phyloP scores from a whole-genome alignment of 2,888 invertebrate genomes.

The Hedychridium roseum region DNA sequence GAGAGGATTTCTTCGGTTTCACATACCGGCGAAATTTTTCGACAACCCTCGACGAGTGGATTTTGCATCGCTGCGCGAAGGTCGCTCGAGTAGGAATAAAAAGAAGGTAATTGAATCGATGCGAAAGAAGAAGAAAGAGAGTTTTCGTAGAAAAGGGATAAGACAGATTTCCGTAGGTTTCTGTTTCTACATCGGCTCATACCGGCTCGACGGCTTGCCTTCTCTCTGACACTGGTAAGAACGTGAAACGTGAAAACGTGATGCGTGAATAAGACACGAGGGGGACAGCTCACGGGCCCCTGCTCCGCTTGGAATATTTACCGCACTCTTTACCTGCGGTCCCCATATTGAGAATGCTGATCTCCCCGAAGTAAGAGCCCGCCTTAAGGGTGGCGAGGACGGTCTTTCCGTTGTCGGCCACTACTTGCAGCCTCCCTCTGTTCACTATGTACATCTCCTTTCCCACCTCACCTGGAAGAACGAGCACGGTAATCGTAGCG shows the following conservation, averaged over 20 bases:
- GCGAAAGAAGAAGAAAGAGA: slow-evolving; percentile 9
- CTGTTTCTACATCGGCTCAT: slow-evolving; percentile 58
- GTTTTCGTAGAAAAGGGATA: slow-evolving; percentile 19
- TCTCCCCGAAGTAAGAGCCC: slow-evolving; percentile 99
- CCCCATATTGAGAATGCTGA: slow-evolving; percentile 99
- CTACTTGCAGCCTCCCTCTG: slow-evolving; percentile 93
- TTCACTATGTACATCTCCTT: slow-evolving; percentile 99
- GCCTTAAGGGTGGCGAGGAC: slow-evolving; percentile 97
- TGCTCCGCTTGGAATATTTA: slow-evolving; percentile 78
- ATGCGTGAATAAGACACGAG: slow-evolving; percentile 52
- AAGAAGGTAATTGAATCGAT: slow-evolving; percentile 10
- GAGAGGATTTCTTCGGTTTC: too few relatives aligned
- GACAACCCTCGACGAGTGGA: too few relatives aligned
- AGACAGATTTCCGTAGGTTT: too few relatives aligned
- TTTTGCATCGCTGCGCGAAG: slow-evolving; percentile 35
- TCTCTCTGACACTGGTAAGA: slow-evolving; percentile 48
- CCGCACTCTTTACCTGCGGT: slow-evolving; percentile 98
- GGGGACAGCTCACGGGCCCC: slow-evolving; percentile 52
- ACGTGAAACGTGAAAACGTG: slow-evolving; percentile 55
- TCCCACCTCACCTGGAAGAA: slow-evolving; percentile 90
- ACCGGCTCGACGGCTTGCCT: slow-evolving; percentile 59
- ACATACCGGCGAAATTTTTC: too few relatives aligned
- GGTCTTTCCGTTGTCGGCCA: slow-evolving; percentile 93
- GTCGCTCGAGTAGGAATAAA: slow-evolving; percentile 34
- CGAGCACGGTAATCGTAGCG: neutral